These are phyloP conservation scores for Acrobasis suavella DNA, from an alignment of 2,888 invertebrate genomes.

Conservation along the genomic window DNA sequence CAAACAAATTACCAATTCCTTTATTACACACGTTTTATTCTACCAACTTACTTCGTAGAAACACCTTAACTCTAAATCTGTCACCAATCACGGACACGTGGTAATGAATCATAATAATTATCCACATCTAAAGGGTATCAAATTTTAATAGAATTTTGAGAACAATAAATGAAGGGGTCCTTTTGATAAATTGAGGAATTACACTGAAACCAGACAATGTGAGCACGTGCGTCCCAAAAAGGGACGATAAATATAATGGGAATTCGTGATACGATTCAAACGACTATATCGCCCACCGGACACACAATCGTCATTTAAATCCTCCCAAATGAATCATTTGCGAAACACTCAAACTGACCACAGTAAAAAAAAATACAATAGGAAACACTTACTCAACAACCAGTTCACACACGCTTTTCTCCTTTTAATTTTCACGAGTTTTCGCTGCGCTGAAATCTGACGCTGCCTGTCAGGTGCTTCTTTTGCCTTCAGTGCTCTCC, in stretches of 20 bases:
- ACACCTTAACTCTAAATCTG: not conserved
- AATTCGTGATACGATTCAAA: constrained; percentile 43
- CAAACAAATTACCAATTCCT: too few relatives aligned
- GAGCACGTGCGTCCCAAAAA: constrained; percentile 27
- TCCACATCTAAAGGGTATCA: constrained; percentile 5
- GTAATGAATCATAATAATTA: constrained; percentile 6
- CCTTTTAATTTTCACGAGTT: constrained; percentile 27
- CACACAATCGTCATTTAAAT: constrained; percentile 55
- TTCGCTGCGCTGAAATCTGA: constrained; percentile 47
- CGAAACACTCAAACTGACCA: constrained; percentile 38
- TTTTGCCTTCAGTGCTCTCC: constrained; percentile 47
- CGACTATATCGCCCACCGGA: constrained; percentile 43
- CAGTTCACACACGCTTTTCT: constrained; percentile 36
- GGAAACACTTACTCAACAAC: constrained; percentile 4
- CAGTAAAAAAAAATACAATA: constrained; percentile 29
- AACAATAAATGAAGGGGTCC: constrained; percentile 28
- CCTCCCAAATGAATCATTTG: constrained; percentile 51
- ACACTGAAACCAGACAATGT: constrained; percentile 25
- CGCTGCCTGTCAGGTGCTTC: constrained; percentile 41
- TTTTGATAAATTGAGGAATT: constrained; percentile 30
- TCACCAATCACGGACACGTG: not conserved
- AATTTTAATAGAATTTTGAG: constrained; percentile 27
- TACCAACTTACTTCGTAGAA: not conserved
- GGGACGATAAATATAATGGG: constrained; percentile 40
- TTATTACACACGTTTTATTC: too few relatives aligned